phyloP scores from a whole-genome alignment of 2,797 vertebrate species.

The Tiaroga cobitis region DNA sequence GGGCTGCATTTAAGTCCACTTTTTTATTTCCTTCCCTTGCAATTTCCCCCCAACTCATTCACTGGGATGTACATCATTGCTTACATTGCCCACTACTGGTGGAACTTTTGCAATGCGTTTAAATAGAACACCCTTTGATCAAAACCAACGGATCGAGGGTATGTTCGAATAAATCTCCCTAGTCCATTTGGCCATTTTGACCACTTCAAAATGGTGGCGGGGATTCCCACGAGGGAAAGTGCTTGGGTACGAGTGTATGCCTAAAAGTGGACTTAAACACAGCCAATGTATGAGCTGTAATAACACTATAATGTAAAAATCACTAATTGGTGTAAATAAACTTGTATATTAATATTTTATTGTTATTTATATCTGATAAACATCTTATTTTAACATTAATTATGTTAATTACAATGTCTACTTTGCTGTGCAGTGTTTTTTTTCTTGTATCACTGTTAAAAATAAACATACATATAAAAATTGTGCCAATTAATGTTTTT shows the following conservation, averaged over 20 bases:
- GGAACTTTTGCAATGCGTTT: not conserved
- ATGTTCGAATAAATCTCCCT: not conserved
- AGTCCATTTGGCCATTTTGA: not conserved
- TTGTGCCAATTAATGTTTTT: not conserved
- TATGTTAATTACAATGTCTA: not conserved
- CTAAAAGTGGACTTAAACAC: not conserved
- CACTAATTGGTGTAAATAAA: not conserved
- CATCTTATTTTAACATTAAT: not conserved
- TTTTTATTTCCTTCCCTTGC: too few species aligned
- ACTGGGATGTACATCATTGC: too few species aligned
- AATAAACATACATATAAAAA: not conserved
- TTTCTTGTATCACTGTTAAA: not conserved
- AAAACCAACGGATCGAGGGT: not conserved
- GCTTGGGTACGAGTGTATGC: not conserved
- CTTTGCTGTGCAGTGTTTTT: not conserved
- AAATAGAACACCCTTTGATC: not conserved
- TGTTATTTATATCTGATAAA: not conserved
- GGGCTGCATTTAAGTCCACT: too few species aligned
- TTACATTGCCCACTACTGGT: too few species aligned
- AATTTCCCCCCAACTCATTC: too few species aligned
- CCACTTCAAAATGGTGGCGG: not conserved
- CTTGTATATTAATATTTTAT: not conserved
- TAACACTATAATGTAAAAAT: not conserved
- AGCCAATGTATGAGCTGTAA: not conserved
- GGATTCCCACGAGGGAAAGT: not conserved